phyloP scores from a whole-genome alignment of 2,113 vertebrate genomes.

The Prietella phreatophila region DNA sequence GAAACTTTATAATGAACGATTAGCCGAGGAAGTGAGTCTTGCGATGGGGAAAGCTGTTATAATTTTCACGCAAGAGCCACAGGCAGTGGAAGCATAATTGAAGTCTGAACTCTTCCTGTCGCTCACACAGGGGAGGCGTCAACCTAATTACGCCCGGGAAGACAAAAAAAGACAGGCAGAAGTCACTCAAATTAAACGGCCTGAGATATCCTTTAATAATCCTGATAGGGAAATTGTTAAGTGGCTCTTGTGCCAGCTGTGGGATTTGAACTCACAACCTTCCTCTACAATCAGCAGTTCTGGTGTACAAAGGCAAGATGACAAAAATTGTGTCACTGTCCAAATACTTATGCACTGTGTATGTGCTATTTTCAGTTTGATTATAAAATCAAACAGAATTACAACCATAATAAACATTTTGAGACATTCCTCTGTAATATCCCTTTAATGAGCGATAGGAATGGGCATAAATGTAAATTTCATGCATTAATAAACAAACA shows the following conservation, averaged over 20 bases:
- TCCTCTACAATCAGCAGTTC: neutral
- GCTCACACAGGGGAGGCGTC: slow-evolving; percentile 13
- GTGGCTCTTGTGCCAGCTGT: neutral
- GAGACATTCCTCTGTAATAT: too few relatives aligned
- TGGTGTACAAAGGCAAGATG: neutral
- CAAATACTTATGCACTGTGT: too few relatives aligned
- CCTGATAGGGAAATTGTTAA: neutral
- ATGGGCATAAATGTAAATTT: too few relatives aligned
- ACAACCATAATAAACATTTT: too few relatives aligned
- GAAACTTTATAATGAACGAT: slow-evolving; percentile 46
- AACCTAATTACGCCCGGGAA: slow-evolving; percentile 33
- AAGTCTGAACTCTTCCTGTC: slow-evolving; percentile 24
- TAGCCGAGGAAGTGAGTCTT: slow-evolving; percentile 32
- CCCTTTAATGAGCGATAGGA: too few relatives aligned
- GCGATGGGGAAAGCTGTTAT: slow-evolving; percentile 32
- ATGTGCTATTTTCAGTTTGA: too few relatives aligned
- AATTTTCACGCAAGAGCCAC: slow-evolving; percentile 19
- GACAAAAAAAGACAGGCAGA: neutral
- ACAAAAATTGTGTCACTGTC: too few relatives aligned
- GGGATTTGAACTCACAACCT: neutral
- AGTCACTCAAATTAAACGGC: slow-evolving; percentile 16
- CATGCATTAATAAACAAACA: too few relatives aligned
- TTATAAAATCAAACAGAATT: too few relatives aligned
- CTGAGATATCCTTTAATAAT: neutral
- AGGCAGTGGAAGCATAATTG: slow-evolving; percentile 17